Conservation (phyloP, 2,113 vertebrate species). For the Panurus biarmicus region DNA sequence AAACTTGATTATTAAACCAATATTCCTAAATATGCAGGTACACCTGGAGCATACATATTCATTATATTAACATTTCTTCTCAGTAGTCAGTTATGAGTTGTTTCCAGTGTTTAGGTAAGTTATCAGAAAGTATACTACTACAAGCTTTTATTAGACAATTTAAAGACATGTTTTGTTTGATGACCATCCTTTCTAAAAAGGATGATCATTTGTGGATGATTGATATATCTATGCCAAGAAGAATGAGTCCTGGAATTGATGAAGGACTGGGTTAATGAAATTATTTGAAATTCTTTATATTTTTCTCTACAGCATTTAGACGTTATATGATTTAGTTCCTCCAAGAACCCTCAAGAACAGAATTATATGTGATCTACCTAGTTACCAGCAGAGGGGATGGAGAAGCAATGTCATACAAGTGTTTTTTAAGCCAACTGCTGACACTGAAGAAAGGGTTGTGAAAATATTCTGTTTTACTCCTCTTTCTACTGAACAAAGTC, state of each 20-base stretch:
- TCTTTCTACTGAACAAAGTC: not conserved
- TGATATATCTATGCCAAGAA: not conserved
- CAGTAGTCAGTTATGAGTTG: not conserved
- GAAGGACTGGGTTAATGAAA: not conserved
- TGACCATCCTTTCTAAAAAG: not conserved
- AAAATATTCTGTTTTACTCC: not conserved
- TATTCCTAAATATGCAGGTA: not conserved
- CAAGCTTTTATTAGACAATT: not conserved
- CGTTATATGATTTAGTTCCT: not conserved
- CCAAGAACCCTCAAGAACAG: not conserved
- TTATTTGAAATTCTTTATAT: not conserved
- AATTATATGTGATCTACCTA: not conserved
- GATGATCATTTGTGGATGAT: not conserved
- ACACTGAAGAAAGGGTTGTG: not conserved
- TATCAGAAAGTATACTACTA: not conserved
- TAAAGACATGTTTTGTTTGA: not conserved
- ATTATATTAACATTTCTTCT: not conserved
- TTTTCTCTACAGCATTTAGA: not conserved
- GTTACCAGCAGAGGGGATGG: not conserved
- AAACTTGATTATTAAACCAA: not conserved
- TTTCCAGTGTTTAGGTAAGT: not conserved
- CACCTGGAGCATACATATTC: not conserved
- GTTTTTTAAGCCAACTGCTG: not conserved
- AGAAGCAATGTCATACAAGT: not conserved
- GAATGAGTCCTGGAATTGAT: not conserved